phyloP scores from a whole-genome alignment of 2,797 vertebrate species.

The Chrysolophus pictus region DNA sequence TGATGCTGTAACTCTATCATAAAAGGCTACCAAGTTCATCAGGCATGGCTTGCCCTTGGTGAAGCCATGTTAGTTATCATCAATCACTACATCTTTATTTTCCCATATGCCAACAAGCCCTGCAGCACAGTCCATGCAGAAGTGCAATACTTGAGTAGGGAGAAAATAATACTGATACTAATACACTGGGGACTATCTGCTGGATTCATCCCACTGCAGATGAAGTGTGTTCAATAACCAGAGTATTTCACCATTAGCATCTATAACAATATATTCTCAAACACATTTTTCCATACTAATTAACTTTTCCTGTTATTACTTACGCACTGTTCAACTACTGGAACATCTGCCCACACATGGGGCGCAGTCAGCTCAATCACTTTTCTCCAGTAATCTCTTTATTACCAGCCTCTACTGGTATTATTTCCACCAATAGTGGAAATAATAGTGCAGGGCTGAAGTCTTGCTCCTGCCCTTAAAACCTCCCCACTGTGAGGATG shows the following conservation, averaged over 20 bases:
- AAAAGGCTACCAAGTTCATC: no score
- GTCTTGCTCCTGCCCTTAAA: accelerated
- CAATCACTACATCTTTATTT: no score
- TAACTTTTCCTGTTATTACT: not conserved
- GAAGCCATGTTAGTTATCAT: no score
- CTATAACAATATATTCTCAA: not conserved
- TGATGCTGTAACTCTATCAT: no score
- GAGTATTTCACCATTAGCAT: not conserved
- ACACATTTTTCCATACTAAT: not conserved
- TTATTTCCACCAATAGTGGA: not conserved
- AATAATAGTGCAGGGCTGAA: not conserved
- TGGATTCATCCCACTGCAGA: not conserved
- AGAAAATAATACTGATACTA: not conserved
- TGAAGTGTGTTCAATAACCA: not conserved
- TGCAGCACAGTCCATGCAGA: not conserved
- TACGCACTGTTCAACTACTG: not conserved
- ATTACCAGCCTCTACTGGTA: not conserved
- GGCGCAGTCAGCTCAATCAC: not conserved
- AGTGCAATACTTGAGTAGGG: not conserved
- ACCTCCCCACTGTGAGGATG: not conserved
- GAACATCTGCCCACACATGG: accelerated
- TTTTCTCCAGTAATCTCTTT: not conserved
- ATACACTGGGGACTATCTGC: not conserved
- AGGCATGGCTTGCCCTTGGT: no score
- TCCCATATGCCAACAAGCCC: not conserved